Conservation (phyloP, 2,797 vertebrate genomes). For the Austrolebias charrua region DNA sequence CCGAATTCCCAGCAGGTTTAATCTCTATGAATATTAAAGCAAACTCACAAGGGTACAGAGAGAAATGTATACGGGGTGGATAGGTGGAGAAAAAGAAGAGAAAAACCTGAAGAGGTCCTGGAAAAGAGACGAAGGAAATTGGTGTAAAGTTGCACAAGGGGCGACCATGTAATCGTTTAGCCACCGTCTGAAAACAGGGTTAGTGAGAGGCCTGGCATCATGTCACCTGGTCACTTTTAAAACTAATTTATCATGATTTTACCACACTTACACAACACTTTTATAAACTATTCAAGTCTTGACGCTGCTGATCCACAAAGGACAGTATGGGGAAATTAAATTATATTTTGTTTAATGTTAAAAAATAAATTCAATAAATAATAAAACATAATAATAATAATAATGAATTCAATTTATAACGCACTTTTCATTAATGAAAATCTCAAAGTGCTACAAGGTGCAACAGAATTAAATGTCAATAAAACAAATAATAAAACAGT, state of each 20-base stretch:
- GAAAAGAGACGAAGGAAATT: constrained; percentile 35
- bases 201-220: constrained; percentile 15
- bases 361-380: background rate
- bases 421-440: no score
- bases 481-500: no score
- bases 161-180: constrained; percentile 57
- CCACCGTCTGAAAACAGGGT: constrained; percentile 47
- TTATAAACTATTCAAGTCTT: background rate
- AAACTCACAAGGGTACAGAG: constrained; percentile 66
- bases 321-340: background rate
- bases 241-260: background rate
- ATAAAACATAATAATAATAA: no score
- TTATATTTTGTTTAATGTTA: background rate
- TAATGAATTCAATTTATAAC: no score
- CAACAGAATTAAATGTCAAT: no score
- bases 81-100: constrained; percentile 36
- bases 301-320: background rate
- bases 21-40: constrained; percentile 75
- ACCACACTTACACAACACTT: background rate
- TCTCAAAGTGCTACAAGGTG: no score
- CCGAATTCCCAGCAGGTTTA: constrained; percentile 68
- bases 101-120: constrained; percentile 19
- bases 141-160: constrained; percentile 50
- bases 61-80: constrained; percentile 33
- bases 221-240: constrained; percentile 27